Conservation (phyloP, 2,888 invertebrate species). For the Lissonota sp. region DNA sequence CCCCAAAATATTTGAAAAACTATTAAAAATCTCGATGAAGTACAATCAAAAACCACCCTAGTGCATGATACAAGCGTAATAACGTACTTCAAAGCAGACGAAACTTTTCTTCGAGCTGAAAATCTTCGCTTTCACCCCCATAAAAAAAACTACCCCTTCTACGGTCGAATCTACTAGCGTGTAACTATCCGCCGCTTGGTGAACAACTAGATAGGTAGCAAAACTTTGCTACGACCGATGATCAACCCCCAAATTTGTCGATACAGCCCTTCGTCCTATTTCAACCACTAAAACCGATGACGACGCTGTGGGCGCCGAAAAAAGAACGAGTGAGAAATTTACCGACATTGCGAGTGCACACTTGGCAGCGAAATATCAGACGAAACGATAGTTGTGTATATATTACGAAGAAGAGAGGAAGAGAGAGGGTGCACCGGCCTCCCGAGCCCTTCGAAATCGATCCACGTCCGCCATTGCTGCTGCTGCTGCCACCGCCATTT, state of each 20-base stretch:
- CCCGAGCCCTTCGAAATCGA: constrained; percentile 63
- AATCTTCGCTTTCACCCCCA: constrained; percentile 24
- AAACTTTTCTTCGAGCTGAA: too few relatives aligned
- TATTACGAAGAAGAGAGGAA: constrained; percentile 5
- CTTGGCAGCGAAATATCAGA: constrained; percentile 17
- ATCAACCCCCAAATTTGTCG: too few relatives aligned
- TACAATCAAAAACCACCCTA: too few relatives aligned
- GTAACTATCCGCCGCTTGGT: too few relatives aligned
- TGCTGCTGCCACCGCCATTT: constrained; percentile 30
- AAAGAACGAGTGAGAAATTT: constrained; percentile 23
- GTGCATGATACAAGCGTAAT: too few relatives aligned
- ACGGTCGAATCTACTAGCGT: too few relatives aligned
- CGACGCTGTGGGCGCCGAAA: constrained; percentile 70
- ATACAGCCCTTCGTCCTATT: too few relatives aligned
- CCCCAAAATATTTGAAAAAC: too few relatives aligned
- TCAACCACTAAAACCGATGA: constrained; percentile 60
- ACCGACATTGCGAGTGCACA: constrained; percentile 8
- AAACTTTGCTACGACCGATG: too few relatives aligned
- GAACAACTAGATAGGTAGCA: too few relatives aligned
- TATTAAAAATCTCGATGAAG: too few relatives aligned
- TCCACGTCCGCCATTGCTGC: constrained; percentile 56
- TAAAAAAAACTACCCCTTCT: constrained; percentile 27
- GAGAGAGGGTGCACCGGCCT: constrained; percentile 57
- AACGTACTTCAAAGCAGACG: too few relatives aligned
- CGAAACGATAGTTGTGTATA: background rate